Base-by-base conservation (phyloP, 2,113 vertebrate species). In the Rhea pennata region DNA sequence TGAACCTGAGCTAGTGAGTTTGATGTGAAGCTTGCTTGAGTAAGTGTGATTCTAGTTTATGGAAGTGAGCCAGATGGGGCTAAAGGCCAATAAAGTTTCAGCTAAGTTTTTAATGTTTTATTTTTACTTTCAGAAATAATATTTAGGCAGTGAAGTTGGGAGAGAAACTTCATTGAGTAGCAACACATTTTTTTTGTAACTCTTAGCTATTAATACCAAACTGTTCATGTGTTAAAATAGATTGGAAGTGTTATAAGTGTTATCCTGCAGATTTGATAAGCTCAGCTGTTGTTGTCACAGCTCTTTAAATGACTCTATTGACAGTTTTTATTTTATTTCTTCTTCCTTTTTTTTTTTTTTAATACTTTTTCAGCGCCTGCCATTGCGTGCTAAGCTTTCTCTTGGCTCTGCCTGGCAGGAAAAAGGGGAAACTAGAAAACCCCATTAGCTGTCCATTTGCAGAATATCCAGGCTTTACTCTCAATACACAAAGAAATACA, bases 381-480 rank as follows among this genome's bases (percentile, higher is more conserved):
- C 44, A 2, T 96, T 93, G 96, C 93, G 92, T 96, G 97, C 91
- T 97, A 92, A 96, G 93, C 67, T 91, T 88, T 90, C 84, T 95
- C 89, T 96, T 87, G 94, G 93, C 95, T 96, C 80, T 88, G 89
- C 80, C 86, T 92, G 96, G 88, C 96, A 97, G 97, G 97, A 96
- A 98, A 96, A 96, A 93, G 97, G 96, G 96, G 97, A 97, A 97
- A 94, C 97, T 94, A 89, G 93, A 95, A 97, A 97, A 96, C 96
- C 96, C 96, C 91, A 96, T 95, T 90, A 96, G 94, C 91, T 97
- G 93, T 98, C 95, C 96, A 91, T 96, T 96, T 95, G 95, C 92
- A 93, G 92, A 97, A 91, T 96, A 87, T 87, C 93, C 90, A 92
- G 89, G 72, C 94, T 96, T 93, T 97, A 93, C 97, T 97, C 96